Conservation (phyloP, 53 echinoderm and acorn worm species). For the Actinopyga echinites region DNA sequence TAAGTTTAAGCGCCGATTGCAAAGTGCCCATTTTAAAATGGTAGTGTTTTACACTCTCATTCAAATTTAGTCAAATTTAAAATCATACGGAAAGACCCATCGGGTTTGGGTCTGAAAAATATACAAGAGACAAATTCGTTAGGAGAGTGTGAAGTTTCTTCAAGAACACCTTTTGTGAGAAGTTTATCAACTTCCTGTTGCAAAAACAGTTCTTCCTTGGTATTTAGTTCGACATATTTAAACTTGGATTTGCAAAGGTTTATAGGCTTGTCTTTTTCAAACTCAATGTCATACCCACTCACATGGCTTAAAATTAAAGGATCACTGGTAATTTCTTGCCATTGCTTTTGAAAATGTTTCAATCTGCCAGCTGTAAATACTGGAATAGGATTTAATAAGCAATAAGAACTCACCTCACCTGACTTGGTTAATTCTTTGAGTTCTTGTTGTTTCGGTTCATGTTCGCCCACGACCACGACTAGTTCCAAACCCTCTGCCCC, state of each 20-base stretch:
- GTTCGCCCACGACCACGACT: too few species aligned
- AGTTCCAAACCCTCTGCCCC: too few species aligned
- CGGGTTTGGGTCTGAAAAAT: slow-evolving; percentile 11
- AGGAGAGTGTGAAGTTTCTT: background rate
- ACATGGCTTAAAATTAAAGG: background rate
- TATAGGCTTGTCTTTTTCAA: background rate
- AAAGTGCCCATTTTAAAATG: slow-evolving; percentile 37
- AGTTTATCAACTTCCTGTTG: slow-evolving; percentile 10
- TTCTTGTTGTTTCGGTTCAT: too few species aligned
- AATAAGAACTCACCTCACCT: slow-evolving; percentile 15
- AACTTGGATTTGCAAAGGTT: background rate
- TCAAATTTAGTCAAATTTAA: slow-evolving; percentile 33
- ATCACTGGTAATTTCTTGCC: background rate
- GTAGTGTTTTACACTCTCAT: slow-evolving; percentile 5
- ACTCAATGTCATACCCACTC: slow-evolving; percentile 13
- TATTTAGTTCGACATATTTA: background rate
- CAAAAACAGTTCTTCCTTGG: background rate
- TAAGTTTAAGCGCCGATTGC: background rate
- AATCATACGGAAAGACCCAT: slow-evolving; percentile 18
- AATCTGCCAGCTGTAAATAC: background rate
- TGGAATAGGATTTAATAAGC: background rate
- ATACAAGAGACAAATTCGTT: background rate
- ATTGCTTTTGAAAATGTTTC: background rate
- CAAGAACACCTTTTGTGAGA: slow-evolving; percentile 1
- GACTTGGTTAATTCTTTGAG: too few species aligned